A percentile compares a stretch with the other conserved stretches of the same genome.
phyloP scores from a whole-genome alignment of 2,113 vertebrate genomes.

The Oreochromis aureus region DNA sequence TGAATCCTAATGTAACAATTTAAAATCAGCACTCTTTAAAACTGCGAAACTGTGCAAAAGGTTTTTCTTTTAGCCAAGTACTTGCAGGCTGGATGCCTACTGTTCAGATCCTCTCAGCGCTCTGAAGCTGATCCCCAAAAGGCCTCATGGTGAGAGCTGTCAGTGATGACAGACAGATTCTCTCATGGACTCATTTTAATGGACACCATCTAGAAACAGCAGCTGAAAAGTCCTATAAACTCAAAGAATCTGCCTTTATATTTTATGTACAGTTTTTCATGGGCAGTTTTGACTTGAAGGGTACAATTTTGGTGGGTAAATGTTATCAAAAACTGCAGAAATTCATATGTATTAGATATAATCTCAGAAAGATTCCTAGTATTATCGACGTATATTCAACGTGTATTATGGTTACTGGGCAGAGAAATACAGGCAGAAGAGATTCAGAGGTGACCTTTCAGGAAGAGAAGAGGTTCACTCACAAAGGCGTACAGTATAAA shows the following conservation, averaged over 20 bases:
- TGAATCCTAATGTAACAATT: not conserved
- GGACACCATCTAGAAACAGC: conserved; percentile 11
- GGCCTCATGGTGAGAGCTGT: conserved; percentile 39
- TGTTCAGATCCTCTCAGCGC: conserved; percentile 22
- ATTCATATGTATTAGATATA: not conserved
- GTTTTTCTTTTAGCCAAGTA: conserved; percentile 14
- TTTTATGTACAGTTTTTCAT: not conserved
- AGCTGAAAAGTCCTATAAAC: not conserved
- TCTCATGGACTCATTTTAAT: conserved; percentile 33
- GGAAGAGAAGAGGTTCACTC: conserved; percentile 1
- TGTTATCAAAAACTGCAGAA: not conserved
- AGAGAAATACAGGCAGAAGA: not conserved
- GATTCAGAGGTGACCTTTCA: conserved; percentile 41
- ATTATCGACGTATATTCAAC: not conserved
- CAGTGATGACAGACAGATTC: conserved; percentile 33
- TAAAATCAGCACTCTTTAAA: not conserved
- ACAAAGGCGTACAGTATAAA: conserved; percentile 1
- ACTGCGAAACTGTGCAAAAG: not conserved
- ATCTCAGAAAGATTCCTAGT: not conserved
- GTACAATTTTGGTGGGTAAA: not conserved
- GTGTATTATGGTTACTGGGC: not conserved
- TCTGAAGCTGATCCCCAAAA: conserved; percentile 29
- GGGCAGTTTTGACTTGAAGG: not conserved
- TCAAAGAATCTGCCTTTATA: not conserved
- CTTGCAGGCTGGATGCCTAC: conserved; percentile 4